These are phyloP conservation scores for Lasaia peninsularis DNA, from an alignment of 1,140 invertebrate genomes.

Conservation along the genomic window DNA sequence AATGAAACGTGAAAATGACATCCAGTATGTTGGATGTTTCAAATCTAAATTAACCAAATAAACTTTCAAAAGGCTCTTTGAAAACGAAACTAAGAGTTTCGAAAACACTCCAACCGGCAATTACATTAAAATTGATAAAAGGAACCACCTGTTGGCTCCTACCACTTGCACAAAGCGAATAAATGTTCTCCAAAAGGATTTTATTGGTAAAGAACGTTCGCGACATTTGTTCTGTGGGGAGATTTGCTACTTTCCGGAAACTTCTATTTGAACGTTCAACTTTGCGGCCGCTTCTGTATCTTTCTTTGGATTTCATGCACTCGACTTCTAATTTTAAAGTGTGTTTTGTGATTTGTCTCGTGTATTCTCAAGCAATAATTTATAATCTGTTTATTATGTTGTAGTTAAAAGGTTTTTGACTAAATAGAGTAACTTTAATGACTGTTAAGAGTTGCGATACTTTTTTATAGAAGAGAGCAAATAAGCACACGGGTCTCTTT, in stretches of 20 bases:
- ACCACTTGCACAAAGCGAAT: slow-evolving; percentile 34
- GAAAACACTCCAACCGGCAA: slow-evolving; percentile 46
- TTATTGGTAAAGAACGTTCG: slow-evolving; percentile 57
- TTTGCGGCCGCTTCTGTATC: slow-evolving; percentile 5
- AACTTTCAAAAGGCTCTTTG: slow-evolving; percentile 33
- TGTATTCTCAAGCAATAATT: slow-evolving; percentile 66
- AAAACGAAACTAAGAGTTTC: slow-evolving; percentile 29
- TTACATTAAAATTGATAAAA: slow-evolving; percentile 64
- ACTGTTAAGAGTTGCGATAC: too few species aligned
- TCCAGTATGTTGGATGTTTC: not conserved
- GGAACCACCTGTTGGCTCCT: slow-evolving; percentile 62
- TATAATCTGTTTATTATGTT: slow-evolving; percentile 3
- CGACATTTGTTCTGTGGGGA: slow-evolving; percentile 59
- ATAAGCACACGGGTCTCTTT: too few species aligned
- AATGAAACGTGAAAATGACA: not conserved
- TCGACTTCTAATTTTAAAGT: not conserved
- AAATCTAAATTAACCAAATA: slow-evolving; percentile 4
- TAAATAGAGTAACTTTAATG: too few species aligned
- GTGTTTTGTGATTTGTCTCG: slow-evolving; percentile 19
- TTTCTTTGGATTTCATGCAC: slow-evolving; percentile 8
- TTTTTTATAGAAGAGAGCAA: too few species aligned
- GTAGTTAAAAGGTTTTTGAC: not conserved
- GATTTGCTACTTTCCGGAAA: slow-evolving; percentile 50
- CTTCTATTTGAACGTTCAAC: slow-evolving; percentile 41
- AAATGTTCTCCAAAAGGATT: slow-evolving; percentile 65